Evolutionary conservation across 2,797 vertebrate genomes (phyloP).

Genomic region (Clamator glandarius): DNA sequence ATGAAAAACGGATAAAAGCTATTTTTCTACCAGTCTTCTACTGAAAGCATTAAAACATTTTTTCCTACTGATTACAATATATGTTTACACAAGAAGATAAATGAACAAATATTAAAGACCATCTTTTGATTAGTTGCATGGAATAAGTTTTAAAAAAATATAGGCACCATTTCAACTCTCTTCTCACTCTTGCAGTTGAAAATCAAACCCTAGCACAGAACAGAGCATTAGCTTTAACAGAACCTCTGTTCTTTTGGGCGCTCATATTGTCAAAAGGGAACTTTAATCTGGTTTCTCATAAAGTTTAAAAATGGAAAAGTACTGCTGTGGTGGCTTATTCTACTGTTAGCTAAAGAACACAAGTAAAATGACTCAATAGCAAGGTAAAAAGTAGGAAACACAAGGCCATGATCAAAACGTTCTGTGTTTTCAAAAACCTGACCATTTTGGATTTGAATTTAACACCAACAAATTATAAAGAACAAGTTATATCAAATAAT

Average conservation of each 20-base stretch:
- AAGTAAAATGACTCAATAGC: background rate
- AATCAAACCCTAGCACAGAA: background rate
- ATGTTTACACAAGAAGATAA: background rate
- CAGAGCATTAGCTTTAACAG: background rate
- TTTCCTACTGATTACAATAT: slow-evolving; percentile 1
- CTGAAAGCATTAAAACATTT: slow-evolving; percentile 25
- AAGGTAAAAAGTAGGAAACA: background rate
- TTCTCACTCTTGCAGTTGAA: background rate
- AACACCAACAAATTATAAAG: background rate
- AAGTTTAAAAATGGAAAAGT: background rate
- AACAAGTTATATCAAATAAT: background rate
- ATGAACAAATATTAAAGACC: background rate
- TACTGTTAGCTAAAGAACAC: background rate
- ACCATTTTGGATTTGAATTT: background rate
- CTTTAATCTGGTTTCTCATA: background rate
- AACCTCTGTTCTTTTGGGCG: background rate
- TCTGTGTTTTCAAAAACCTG: background rate
- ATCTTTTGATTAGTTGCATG: background rate
- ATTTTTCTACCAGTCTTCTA: slow-evolving; percentile 35
- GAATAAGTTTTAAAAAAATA: background rate
- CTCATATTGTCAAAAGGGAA: background rate
- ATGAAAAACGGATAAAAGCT: slow-evolving; percentile 58
- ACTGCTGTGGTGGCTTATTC: background rate
- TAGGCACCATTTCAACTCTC: background rate
- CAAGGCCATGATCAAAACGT: background rate